A percentile compares a stretch with the other conserved stretches of the same genome.
phyloP scores from a whole-genome alignment of 2,888 invertebrate genomes.

The Buathra laborator region DNA sequence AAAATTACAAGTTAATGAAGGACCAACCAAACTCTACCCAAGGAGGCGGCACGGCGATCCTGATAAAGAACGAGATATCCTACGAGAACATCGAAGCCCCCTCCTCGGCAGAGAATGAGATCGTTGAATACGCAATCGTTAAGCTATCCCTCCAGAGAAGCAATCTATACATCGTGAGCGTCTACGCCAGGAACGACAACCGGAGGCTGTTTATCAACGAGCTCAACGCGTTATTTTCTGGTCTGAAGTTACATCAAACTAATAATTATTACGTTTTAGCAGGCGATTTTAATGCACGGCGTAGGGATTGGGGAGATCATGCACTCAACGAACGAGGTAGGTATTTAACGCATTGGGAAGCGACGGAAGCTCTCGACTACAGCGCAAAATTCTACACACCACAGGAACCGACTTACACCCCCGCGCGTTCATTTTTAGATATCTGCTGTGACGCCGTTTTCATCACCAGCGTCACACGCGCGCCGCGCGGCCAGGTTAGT shows the following conservation, averaged over 20 bases:
- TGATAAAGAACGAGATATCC: too few species aligned
- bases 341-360: conserved; percentile 3
- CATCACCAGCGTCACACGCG: too few species aligned
- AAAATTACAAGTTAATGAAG: too few species aligned
- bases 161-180: background rate
- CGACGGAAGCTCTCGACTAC: background rate
- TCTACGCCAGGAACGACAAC: conserved; percentile 6
- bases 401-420: conserved; percentile 1
- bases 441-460: too few species aligned
- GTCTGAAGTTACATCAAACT: conserved; percentile 9
- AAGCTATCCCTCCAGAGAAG: too few species aligned
- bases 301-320: conserved; percentile 14
- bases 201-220: conserved; percentile 22
- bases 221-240: background rate
- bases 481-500: too few species aligned
- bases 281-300: conserved; percentile 34
- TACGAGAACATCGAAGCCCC: too few species aligned
- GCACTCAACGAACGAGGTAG: background rate
- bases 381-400: conserved; percentile 2
- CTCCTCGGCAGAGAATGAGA: too few species aligned
- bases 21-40: too few species aligned
- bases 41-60: too few species aligned
- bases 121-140: too few species aligned
- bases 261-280: conserved; percentile 25
- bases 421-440: conserved; percentile 6